phyloP scores from a whole-genome alignment of 2,888 invertebrate species.

The Agrotis puta region DNA sequence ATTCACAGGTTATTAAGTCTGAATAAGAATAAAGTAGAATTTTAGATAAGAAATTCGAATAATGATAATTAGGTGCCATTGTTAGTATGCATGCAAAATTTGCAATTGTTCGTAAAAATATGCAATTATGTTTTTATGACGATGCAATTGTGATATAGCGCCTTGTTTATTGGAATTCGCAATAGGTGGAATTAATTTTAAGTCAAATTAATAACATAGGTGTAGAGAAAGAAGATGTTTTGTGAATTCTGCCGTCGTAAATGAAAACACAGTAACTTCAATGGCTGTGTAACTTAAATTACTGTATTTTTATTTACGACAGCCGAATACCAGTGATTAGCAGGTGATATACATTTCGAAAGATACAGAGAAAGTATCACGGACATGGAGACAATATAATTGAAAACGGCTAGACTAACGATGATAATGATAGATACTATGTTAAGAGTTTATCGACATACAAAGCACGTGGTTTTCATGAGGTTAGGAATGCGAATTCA shows the following conservation, averaged over 20 bases:
- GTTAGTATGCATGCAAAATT: conserved; percentile 18
- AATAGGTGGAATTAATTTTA: background rate
- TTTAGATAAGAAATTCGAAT: conserved; percentile 30
- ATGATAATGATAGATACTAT: conserved; percentile 15
- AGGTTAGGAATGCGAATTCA: conserved; percentile 64
- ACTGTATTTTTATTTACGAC: too few species aligned
- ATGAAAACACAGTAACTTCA: too few species aligned
- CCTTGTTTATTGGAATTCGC: background rate
- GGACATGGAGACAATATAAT: background rate
- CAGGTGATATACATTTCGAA: too few species aligned
- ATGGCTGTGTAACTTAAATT: too few species aligned
- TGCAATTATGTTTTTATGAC: conserved; percentile 4
- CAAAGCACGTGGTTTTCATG: conserved; percentile 63
- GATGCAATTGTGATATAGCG: conserved; percentile 2
- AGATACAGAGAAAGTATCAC: background rate
- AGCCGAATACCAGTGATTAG: too few species aligned
- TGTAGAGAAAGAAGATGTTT: background rate
- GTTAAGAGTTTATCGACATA: conserved; percentile 51
- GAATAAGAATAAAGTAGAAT: conserved; percentile 31
- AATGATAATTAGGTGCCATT: conserved; percentile 36
- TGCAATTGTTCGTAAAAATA: conserved; percentile 27
- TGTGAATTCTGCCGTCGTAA: background rate
- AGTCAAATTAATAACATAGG: background rate
- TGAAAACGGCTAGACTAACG: conserved; percentile 1
- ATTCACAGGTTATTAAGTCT: conserved; percentile 50